These are phyloP conservation scores for Harmothoe impar DNA, from an alignment of 2,888 invertebrate genomes.

Conservation along the genomic window DNA sequence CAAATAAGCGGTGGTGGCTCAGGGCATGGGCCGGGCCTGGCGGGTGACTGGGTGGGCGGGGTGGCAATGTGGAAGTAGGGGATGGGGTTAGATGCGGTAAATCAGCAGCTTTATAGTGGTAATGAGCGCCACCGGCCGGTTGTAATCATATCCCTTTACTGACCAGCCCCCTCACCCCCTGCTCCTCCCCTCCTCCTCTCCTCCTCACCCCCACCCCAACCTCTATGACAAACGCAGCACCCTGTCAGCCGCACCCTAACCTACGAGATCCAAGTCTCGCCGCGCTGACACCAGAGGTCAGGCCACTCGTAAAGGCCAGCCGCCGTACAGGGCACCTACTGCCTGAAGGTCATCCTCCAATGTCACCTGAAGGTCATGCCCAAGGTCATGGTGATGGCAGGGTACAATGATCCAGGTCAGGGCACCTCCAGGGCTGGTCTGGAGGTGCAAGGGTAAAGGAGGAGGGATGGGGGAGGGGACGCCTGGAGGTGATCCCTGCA, in stretches of 20 bases:
- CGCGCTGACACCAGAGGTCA: neutral
- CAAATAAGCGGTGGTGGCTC: conserved; percentile 45
- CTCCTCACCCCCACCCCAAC: neutral
- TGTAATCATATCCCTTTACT: conserved; percentile 50
- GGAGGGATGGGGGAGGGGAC: neutral
- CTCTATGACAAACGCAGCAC: conserved; percentile 55
- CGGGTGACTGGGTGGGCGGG: neutral
- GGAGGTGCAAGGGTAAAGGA: neutral
- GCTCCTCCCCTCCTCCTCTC: no score
- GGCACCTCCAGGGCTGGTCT: neutral
- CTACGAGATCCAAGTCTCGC: conserved; percentile 16
- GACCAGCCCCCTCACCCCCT: conserved; percentile 23
- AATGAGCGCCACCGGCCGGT: conserved; percentile 35
- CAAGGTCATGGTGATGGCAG: neutral
- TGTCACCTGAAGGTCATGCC: conserved; percentile 38
- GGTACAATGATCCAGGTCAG: neutral
- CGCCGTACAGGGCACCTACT: neutral
- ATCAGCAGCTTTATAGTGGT: conserved; percentile 51
- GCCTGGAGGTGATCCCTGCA: neutral
- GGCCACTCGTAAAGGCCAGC: conserved; percentile 29
- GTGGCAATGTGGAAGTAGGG: neutral
- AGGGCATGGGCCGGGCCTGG: neutral
- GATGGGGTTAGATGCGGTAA: neutral
- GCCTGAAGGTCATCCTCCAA: conserved; percentile 29
- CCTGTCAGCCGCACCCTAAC: conserved; percentile 54